Percentiles rank a stretch among this genome's conserved stretches.
Evolutionary conservation across 2,113 vertebrate species (phyloP).

Genomic region (Nannospalax galili): DNA sequence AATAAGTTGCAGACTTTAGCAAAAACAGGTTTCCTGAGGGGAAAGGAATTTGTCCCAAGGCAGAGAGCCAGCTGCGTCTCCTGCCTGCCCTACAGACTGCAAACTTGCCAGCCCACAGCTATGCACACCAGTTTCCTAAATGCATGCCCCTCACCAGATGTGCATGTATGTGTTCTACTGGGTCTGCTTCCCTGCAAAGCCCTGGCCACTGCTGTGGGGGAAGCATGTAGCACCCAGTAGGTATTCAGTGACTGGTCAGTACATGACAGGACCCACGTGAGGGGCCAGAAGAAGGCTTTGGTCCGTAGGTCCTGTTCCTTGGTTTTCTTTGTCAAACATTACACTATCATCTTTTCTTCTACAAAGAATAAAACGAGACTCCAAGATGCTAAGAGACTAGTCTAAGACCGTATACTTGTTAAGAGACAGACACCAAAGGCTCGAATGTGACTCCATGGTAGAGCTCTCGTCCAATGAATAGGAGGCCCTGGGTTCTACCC

Average conservation of each 20-base stretch:
- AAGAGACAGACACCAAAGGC: background rate
- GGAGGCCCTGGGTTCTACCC: too few relatives aligned
- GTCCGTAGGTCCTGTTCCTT: too few relatives aligned
- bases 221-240: too few relatives aligned
- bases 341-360: too few relatives aligned
- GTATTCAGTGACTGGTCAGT: background rate
- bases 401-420: background rate
- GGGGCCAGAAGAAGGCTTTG: too few relatives aligned
- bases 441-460: too few relatives aligned
- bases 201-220: background rate
- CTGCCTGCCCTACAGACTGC: background rate
- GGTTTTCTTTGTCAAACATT: too few relatives aligned
- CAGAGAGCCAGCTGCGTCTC: background rate
- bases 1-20: background rate
- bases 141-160: background rate
- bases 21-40: background rate
- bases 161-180: background rate
- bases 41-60: background rate
- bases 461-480: too few relatives aligned
- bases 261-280: too few relatives aligned
- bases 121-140: background rate
- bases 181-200: background rate
- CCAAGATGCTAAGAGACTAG: background rate
- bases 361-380: background rate
- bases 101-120: background rate